Evolutionary conservation across 2,797 vertebrate genomes (phyloP).

Genomic region (Sphaeramia orbicularis): DNA sequence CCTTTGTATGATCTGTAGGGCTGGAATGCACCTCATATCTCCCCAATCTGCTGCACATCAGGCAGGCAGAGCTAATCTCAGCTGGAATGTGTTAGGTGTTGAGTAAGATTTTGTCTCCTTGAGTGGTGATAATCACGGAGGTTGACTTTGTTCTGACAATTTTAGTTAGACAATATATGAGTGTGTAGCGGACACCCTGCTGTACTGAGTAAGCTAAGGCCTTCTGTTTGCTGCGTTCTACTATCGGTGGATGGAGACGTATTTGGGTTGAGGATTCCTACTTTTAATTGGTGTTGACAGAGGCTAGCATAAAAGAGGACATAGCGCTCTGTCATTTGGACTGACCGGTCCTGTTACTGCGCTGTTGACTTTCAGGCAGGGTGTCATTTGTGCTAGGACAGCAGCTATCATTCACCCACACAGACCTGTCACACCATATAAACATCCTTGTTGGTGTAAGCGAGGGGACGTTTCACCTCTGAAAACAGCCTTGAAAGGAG

Average conservation of each 20-base stretch:
- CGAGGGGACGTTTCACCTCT: constrained; percentile 12
- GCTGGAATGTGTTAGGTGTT: constrained; percentile 39
- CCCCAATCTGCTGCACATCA: constrained; percentile 38
- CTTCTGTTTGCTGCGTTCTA: constrained; percentile 23
- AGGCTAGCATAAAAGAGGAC: constrained; percentile 19
- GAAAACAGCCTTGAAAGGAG: constrained; percentile 49
- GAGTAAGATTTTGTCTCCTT: constrained; percentile 22
- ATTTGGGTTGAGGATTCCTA: constrained; percentile 54
- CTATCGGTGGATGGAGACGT: constrained; percentile 24
- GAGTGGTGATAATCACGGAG: not conserved
- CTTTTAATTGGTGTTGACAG: constrained; percentile 63
- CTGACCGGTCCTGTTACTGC: constrained; percentile 44
- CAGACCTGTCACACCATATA: constrained; percentile 61
- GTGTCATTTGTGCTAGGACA: constrained; percentile 61
- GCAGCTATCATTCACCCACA: constrained; percentile 58
- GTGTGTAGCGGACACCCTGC: not conserved
- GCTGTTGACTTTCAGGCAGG: constrained; percentile 50
- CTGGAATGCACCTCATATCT: constrained; percentile 50
- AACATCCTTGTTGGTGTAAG: constrained; percentile 59
- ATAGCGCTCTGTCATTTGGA: constrained; percentile 38
- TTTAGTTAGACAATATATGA: not conserved
- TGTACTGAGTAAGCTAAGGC: constrained; percentile 2
- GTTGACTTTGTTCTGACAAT: not conserved
- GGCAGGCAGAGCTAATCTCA: constrained; percentile 29
- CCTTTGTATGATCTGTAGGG: constrained; percentile 35